Evolutionary conservation across 2,797 vertebrate species (phyloP), one percentile per base, ranked within the genome.

Genomic region (Helostoma temminkii): DNA sequence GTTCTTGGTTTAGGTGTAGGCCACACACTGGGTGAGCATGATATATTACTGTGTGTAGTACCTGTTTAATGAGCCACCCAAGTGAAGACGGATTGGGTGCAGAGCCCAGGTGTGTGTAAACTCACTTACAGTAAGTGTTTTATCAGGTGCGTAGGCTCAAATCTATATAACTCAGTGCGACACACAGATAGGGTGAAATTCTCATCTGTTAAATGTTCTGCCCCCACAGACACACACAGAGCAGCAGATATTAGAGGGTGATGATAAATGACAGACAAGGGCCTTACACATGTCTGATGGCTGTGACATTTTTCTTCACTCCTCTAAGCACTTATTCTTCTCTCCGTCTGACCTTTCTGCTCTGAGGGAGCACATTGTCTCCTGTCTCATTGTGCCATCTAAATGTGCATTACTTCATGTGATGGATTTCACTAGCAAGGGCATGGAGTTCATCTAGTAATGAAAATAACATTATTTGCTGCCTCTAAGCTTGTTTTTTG

Each of bases 201-300:
- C 74, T 84, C 57, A 49, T 82, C 78, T 86, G 80, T 81, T 81
- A 82, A 84, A 71, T 73, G 76, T 64, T 71, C 70, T 50, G 45
- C 65, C 41, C 61, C 46, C 56, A 15, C 28, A 24, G 22, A 55
- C 70, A 72, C 70, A 68, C 66, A 48, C 41, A 22, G 21, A 66
- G 47, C 68, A 41, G 71, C 50, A 81, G 80, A 91, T 94, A 96
- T 96, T 96, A 66, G 80, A 82, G 87, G 89, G 95, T 95, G 96
- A 93, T 97, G 96, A 96, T 93, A 94, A 88, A 85, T 83, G 22
- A 84, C 86, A 78, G 81, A 95, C 92, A 93, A 92, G 86, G 93
- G 89, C 71, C 89, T 65, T 63, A 82, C 89, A 86, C 90, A 88
- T 88, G 78, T 89, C 89, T 91, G 75, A 83, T 67, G 81, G 82